Base-by-base conservation (phyloP, 2,888 invertebrate species). In the Mycalesis mineus region DNA sequence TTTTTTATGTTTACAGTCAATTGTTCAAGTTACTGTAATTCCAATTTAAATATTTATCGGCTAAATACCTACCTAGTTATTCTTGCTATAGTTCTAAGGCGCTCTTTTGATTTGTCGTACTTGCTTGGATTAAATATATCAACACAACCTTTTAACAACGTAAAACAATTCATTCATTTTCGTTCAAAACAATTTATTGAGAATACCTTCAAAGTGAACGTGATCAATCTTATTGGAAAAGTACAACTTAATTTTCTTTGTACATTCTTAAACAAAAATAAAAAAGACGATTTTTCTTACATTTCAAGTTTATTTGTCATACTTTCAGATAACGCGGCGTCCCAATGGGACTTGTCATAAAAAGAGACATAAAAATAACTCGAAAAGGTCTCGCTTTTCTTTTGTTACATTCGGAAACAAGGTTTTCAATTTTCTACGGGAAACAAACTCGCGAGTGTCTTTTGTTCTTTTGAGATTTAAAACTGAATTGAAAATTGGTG, bases 301-400 rank as follows among this genome's bases (percentile, higher is more conserved):
- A 28, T 29, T 44, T 29, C n/a, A 44, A 8, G 33, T 33, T 8
- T 36, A 11, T 14, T 33, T 47, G 31, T 33, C 33, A 47, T 47
- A 11, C 47, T 31, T 11, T 15, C 6, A 33, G 33, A 47, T 47
- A 47, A 47, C 31, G 33, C 31, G 31, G 9, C 33, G 11, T 47
- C 33, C 31, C 47, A 33, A 15, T 33, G 47, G 47, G 47, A 31
- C 47, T 33, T 47, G 33, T 33, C 47, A 40, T 50, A 13, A 50
- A n/a, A 40, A 40, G 50, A 28, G 28, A 14, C 29, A 28, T 39
- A 50, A 50, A 37, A 37, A 37, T 50, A 50, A 28, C 37, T 50
- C 31, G 31, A 44, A 44, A 14, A 28, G 29, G 14, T 14, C 14
- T 29, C 45, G 28, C 28, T 29, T 45, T 29, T 13, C 29, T 29